Evolutionary conservation across 1,140 invertebrate genomes (phyloP).

Genomic region (Neodiprion fabricii): DNA sequence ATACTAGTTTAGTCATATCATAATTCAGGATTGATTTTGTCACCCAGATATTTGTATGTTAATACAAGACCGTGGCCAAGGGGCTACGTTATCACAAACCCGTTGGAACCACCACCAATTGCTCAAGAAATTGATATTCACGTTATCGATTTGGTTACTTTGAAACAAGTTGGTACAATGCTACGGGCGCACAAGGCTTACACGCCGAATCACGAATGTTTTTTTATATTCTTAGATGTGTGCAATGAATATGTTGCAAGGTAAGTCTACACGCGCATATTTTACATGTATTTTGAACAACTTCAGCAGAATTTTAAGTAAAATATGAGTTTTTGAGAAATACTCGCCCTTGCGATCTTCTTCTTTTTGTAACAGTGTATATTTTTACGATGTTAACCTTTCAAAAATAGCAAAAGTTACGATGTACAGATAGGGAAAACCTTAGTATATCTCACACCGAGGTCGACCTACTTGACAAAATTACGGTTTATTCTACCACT

Average conservation of each 20-base stretch:
- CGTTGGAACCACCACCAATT: slow-evolving; percentile 83
- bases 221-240: slow-evolving; percentile 89
- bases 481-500: not conserved
- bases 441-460: not conserved
- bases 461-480: not conserved
- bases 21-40: slow-evolving; percentile 29
- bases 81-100: slow-evolving; percentile 79
- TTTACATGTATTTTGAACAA: not conserved
- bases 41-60: slow-evolving; percentile 80
- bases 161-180: slow-evolving; percentile 84
- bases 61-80: slow-evolving; percentile 87
- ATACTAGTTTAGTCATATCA: not conserved
- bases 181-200: slow-evolving; percentile 85
- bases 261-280: slow-evolving; percentile 55
- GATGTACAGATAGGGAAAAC: not conserved
- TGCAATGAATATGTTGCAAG: slow-evolving; percentile 86
- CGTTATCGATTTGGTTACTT: slow-evolving; percentile 82
- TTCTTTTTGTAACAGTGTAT: not conserved
- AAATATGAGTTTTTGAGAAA: no score
- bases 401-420: not conserved
- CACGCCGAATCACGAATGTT: slow-evolving; percentile 87
- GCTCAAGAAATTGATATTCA: slow-evolving; percentile 93
- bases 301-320: not conserved
- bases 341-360: not conserved
- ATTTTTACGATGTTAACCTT: not conserved